Evolutionary conservation across 2,797 vertebrate genomes (phyloP), one percentile per base, ranked within the genome.

Genomic region (Glossophaga mutica): DNA sequence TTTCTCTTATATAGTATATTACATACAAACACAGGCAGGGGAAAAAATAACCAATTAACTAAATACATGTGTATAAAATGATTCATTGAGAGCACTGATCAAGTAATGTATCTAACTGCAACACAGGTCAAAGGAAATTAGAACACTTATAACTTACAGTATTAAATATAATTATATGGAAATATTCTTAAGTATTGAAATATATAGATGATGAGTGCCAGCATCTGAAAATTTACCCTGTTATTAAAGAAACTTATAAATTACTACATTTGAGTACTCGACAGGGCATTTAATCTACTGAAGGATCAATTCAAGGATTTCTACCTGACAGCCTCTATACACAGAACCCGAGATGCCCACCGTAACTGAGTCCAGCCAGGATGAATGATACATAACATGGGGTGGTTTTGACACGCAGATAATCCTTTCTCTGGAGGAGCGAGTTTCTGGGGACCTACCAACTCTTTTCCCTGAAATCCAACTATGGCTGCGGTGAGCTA

Each of bases 11-110:
- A 97, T 87, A 98, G 91, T 97, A 98, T 96, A 98, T 97, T 98
- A 97, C 96, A 98, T 97, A 98, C 97, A 98, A 98, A 98, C 98
- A 98, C 95, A 97, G 97, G 96, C 32, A 96, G 96, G 83, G 96
- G 94, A 98, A 83, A 98, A 98, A 98, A 98, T 96, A 96, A 97
- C 97, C 97, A 98, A 98, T 98, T 98, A 98, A 97, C 98, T 98
- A 98, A 98, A 98, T 98, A 98, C 70, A 96, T 98, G 97, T 97
- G 97, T 97, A 96, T 97, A 98, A 98, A 98, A 98, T 97, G 97
- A 98, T 97, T 98, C 96, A 98, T 97, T 98, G 97, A 97, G 95
- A 98, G 88, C 10, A 18, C 92, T 98, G 98, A 98, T 98, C 98
- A 98, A 98, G 97, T 98, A 98, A 98, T 98, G 85, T 89, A 96